phyloP scores from a whole-genome alignment of 2,797 vertebrate genomes.

The Gallirallus australis region DNA sequence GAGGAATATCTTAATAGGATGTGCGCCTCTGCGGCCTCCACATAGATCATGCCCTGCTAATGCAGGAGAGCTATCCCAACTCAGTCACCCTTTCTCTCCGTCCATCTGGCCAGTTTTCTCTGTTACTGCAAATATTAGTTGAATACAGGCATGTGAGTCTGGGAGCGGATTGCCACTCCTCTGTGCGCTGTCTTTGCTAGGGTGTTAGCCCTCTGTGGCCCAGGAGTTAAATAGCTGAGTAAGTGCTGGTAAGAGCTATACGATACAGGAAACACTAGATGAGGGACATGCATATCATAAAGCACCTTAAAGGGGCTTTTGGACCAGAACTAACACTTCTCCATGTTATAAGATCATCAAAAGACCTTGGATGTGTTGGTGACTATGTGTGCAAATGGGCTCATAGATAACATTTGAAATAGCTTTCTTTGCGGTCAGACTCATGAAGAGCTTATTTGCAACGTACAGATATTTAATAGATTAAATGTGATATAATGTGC shows the following conservation, averaged over 20 bases:
- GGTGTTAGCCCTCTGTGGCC: background rate
- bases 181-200: background rate
- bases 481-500: background rate
- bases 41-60: background rate
- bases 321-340: background rate
- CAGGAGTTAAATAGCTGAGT: background rate
- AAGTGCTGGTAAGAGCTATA: background rate
- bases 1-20: background rate
- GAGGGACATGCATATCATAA: background rate
- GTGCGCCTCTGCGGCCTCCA: background rate
- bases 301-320: background rate
- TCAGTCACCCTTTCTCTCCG: background rate
- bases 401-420: background rate
- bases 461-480: background rate
- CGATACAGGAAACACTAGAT: background rate
- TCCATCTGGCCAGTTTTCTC: background rate
- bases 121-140: background rate
- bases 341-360: background rate
- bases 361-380: background rate
- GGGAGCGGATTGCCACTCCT: background rate
- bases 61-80: background rate
- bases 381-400: background rate
- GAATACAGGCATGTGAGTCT: background rate
- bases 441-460: background rate
- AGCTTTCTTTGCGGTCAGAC: background rate